Conservation (phyloP, 2,888 invertebrate species). For the Hybos culiciformis region DNA sequence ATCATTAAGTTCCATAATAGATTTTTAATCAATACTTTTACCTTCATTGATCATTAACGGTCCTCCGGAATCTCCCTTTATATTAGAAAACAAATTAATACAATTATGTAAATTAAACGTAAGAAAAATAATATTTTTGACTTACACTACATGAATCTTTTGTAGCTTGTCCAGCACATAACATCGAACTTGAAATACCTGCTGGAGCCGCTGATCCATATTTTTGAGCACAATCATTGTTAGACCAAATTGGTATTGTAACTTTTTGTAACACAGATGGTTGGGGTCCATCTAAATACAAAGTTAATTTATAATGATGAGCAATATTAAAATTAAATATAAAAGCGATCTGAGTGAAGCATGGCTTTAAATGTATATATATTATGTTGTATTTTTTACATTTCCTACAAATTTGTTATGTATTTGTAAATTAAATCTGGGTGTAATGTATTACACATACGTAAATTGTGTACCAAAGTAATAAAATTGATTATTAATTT, state of each 20-base stretch:
- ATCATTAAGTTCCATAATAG: too few relatives aligned
- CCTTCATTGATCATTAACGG: constrained; percentile 68
- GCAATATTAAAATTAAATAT: background rate
- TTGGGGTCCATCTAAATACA: constrained; percentile 57
- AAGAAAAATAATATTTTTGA: background rate
- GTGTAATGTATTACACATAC: too few relatives aligned
- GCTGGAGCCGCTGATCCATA: constrained; percentile 77
- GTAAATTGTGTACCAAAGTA: too few relatives aligned
- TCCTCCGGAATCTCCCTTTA: constrained; percentile 77
- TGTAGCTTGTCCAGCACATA: constrained; percentile 72
- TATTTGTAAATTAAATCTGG: too few relatives aligned
- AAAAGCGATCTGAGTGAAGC: background rate
- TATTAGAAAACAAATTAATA: background rate
- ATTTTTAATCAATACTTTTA: too few relatives aligned
- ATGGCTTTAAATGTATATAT: too few relatives aligned
- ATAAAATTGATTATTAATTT: background rate
- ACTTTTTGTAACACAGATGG: constrained; percentile 72
- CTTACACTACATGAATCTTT: constrained; percentile 84
- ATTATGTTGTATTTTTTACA: too few relatives aligned
- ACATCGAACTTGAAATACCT: constrained; percentile 75
- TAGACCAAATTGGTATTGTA: constrained; percentile 70
- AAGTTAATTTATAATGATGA: constrained; percentile 2
- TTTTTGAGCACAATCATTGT: constrained; percentile 59
- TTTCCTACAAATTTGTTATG: too few relatives aligned
- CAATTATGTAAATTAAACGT: background rate